Percentiles rank a stretch among this genome's conserved stretches.
Conservation (phyloP, 64 coral and sea anemone species). For the Anthopleura sola region DNA sequence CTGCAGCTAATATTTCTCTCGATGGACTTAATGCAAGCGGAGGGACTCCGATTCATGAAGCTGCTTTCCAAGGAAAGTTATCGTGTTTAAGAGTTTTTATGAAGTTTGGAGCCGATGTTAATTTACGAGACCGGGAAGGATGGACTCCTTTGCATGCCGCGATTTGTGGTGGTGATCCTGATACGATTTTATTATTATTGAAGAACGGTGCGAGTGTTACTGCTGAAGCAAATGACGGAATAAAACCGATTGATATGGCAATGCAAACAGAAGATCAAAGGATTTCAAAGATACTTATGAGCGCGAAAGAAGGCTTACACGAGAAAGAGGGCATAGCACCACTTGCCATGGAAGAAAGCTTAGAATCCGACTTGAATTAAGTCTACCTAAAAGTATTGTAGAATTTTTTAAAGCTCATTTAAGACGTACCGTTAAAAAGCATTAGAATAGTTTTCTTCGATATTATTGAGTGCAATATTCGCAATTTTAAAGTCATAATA, state of each 20-base stretch:
- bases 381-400: background rate
- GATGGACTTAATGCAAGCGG: constrained; percentile 69
- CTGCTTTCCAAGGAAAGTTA: constrained; percentile 83
- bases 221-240: constrained; percentile 48
- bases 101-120: constrained; percentile 60
- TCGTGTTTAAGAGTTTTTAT: constrained; percentile 72
- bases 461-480: no score
- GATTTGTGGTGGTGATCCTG: constrained; percentile 74
- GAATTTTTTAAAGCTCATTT: no score
- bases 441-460: no score
- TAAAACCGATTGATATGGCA: constrained; percentile 72
- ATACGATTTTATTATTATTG: constrained; percentile 56
- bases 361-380: background rate
- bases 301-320: background rate
- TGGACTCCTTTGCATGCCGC: constrained; percentile 90
- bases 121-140: constrained; percentile 72
- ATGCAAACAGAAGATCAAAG: constrained; percentile 48
- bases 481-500: no score
- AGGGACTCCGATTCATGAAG: constrained; percentile 83
- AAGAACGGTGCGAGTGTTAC: constrained; percentile 57
- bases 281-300: constrained; percentile 32
- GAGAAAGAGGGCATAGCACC: constrained; percentile 15
- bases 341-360: constrained; percentile 8
- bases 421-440: no score
- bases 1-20: constrained; percentile 42